Conservation (phyloP, 2,888 invertebrate species). For the Candidula unifasciata region DNA sequence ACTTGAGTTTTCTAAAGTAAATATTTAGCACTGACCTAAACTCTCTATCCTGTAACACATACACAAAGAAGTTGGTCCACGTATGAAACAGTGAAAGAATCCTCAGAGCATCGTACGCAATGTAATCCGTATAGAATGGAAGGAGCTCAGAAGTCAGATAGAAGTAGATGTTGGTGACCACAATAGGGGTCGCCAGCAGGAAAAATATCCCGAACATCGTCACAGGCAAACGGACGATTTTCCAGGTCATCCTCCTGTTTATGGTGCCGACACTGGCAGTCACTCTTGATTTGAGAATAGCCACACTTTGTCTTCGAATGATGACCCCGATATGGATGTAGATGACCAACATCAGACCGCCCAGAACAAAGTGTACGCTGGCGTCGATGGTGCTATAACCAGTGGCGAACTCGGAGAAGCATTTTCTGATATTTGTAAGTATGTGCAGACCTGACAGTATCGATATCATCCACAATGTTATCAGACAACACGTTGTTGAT, state of each 20-base stretch:
- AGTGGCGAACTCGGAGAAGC: neutral
- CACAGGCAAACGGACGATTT: neutral
- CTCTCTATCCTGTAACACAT: slow-evolving; percentile 13
- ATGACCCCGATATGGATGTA: neutral
- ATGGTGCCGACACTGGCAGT: neutral
- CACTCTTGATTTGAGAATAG: neutral
- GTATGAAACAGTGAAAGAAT: neutral
- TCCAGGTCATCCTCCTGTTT: neutral
- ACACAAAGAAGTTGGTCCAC: slow-evolving; percentile 20
- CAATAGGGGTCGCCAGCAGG: neutral
- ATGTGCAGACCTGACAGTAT: neutral
- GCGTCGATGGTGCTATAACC: neutral
- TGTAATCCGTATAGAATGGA: neutral
- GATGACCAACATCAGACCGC: neutral
- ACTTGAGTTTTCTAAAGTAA: too few species aligned
- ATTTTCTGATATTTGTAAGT: neutral
- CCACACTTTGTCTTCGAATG: neutral
- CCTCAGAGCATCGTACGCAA: neutral
- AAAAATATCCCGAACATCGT: slow-evolving; percentile 12
- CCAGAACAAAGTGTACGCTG: neutral
- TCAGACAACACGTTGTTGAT: neutral
- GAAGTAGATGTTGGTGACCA: neutral
- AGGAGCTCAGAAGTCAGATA: neutral
- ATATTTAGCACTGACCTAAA: neutral
- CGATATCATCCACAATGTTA: neutral